Percentiles rank a stretch among this genome's conserved stretches.
These are phyloP conservation scores for Atrina japonica DNA, from an alignment of 2,888 invertebrate species.

Conservation along the genomic window DNA sequence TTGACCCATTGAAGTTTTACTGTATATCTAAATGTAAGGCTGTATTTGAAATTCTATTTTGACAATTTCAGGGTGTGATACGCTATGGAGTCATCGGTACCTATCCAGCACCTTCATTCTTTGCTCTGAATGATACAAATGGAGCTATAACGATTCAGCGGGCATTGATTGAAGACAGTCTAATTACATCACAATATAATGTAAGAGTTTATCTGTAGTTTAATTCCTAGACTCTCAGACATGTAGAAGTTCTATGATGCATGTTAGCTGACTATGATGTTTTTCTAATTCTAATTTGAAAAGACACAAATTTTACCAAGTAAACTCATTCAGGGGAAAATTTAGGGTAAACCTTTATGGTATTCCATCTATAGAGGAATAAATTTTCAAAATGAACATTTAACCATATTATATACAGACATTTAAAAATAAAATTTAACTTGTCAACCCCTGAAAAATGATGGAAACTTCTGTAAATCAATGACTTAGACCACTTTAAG, in stretches of 20 bases:
- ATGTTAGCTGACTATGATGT: neutral
- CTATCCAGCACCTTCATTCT: conserved; percentile 47
- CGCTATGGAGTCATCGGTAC: conserved; percentile 36
- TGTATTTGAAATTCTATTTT: neutral
- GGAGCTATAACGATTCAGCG: conserved; percentile 22
- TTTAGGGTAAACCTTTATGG: too few species aligned
- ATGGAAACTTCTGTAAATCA: too few species aligned
- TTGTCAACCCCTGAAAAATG: too few species aligned
- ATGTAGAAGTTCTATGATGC: neutral
- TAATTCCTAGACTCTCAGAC: neutral
- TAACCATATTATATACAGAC: too few species aligned
- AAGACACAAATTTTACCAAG: neutral
- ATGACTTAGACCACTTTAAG: too few species aligned
- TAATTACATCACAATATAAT: conserved; percentile 35
- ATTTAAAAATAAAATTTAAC: too few species aligned
- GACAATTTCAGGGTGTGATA: conserved; percentile 38
- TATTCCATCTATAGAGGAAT: too few species aligned
- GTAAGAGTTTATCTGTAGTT: conserved; percentile 30
- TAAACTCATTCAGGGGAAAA: neutral
- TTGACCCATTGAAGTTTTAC: too few species aligned
- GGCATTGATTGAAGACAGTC: conserved; percentile 36
- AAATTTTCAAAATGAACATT: too few species aligned
- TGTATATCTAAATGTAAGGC: too few species aligned
- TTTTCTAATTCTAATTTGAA: too few species aligned
- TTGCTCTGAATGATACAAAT: conserved; percentile 29